A percentile compares a stretch with the other conserved stretches of the same genome.
Conservation (phyloP, 2,113 vertebrate species). For the cattle (Bos taurus) region DNA sequence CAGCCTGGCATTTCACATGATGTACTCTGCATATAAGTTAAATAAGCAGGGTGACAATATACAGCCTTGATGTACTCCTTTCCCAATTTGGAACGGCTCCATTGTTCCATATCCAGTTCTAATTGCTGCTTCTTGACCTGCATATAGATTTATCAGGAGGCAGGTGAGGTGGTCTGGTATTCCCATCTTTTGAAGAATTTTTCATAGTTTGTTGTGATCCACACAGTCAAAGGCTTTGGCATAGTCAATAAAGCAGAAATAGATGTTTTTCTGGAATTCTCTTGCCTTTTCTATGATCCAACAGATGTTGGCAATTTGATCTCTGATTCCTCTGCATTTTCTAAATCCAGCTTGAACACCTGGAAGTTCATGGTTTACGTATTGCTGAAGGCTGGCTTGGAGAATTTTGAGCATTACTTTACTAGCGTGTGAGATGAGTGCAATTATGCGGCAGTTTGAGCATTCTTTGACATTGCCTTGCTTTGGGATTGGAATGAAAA, state of each 20-base stretch:
- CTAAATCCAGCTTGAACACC: not conserved
- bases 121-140: not conserved
- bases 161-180: not conserved
- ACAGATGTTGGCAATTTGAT: not conserved
- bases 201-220: not conserved
- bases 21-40: not conserved
- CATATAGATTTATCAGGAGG: not conserved
- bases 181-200: not conserved
- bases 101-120: not conserved
- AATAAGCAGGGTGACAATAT: not conserved
- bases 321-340: not conserved
- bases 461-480: not conserved
- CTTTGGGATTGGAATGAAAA: not conserved
- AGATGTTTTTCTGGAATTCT: not conserved
- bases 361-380: not conserved
- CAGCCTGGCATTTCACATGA: fast-evolving
- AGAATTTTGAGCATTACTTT: not conserved
- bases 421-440: not conserved
- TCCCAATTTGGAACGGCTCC: not conserved
- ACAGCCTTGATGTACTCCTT: not conserved
- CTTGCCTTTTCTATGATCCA: not conserved
- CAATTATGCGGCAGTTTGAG: not conserved
- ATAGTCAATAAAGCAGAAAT: not conserved
- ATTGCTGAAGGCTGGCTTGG: not conserved
- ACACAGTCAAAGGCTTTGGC: not conserved